Conservation (phyloP, 2,888 invertebrate genomes). For the Dolichopus griseipennis region DNA sequence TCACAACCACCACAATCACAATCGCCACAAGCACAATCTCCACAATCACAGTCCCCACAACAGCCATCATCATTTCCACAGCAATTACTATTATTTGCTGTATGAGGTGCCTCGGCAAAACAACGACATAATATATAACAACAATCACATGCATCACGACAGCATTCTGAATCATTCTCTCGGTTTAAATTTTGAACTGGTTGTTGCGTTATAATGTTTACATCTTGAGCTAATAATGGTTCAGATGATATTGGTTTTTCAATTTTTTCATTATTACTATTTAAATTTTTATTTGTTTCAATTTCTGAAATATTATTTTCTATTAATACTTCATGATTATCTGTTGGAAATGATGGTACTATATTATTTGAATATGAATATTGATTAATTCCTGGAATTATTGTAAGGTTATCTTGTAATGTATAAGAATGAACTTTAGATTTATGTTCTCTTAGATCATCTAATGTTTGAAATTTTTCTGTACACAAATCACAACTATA, state of each 20-base stretch:
- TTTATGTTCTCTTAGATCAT: background rate
- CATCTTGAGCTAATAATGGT: too few relatives aligned
- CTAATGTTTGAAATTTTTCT: background rate
- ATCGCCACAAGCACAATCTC: background rate
- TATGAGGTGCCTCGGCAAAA: background rate
- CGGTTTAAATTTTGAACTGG: too few relatives aligned
- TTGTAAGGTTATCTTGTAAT: too few relatives aligned
- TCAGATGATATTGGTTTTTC: too few relatives aligned
- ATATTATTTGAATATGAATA: too few relatives aligned
- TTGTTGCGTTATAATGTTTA: too few relatives aligned
- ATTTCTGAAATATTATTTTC: too few relatives aligned
- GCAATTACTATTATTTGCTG: background rate
- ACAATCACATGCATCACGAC: background rate
- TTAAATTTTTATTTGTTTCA: too few relatives aligned
- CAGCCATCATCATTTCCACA: background rate
- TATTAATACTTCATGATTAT: too few relatives aligned
- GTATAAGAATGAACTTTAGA: background rate
- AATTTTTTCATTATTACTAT: too few relatives aligned
- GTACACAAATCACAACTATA: background rate
- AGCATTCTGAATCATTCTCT: background rate
- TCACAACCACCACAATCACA: background rate
- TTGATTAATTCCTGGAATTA: too few relatives aligned
- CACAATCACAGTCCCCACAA: slow-evolving; percentile 3
- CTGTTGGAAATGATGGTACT: too few relatives aligned
- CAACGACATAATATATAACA: background rate